Base-by-base conservation (phyloP, 2,113 vertebrate genomes). In the Cephalopholis sonnerati region DNA sequence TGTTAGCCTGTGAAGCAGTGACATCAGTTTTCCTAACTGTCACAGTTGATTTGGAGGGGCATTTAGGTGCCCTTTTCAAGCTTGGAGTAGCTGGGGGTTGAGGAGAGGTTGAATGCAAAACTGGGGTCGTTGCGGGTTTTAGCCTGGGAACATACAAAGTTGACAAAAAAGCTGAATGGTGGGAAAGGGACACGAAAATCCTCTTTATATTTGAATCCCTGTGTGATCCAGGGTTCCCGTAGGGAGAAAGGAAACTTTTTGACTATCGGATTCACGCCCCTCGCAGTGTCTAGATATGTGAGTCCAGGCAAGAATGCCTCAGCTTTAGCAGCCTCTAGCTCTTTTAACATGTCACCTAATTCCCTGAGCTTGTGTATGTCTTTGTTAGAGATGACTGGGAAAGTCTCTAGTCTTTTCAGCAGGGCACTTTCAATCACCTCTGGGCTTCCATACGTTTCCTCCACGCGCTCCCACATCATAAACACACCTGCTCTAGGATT, bases 101-200 rank as follows among this genome's bases (percentile, higher is more conserved):
- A 6, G 5, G 6, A 36, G 7, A 36, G 32, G 7, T 36, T 36
- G 32, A 55, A 55, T 12, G 11, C 22, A 10, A 55, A 55, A 55
- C 11, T 55, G 9, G 9, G 22, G n/a, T 54, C 53, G n/a, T 55
- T n/a, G 4, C 22, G n/a, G 22, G 53, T 24, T 22, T 24, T 55
- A 24, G 22, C 53, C 12, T n/a, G 53, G 3, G 22, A 11, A 20
- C 22, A 54, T 22, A 53, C 10, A 10, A 54, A 54, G n/a, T 3
- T 58, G 3, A 78, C 66, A 20, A 78, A 78, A 15, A 68, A 65
- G 10, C 29, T 57, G 41, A 78, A 78, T 29, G 75, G 64, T 11
- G 75, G 75, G 17, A 68, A 78, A 25, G 75, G 48, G 22, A 68
- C 64, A 16, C 4, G 15, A 51, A 46, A 36, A 4, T 58, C 53